A percentile compares a stretch with the other conserved stretches of the same genome.
These are phyloP conservation scores for Leptinotarsa peninsularis DNA, from an alignment of 2,888 invertebrate species.

Conservation along the genomic window DNA sequence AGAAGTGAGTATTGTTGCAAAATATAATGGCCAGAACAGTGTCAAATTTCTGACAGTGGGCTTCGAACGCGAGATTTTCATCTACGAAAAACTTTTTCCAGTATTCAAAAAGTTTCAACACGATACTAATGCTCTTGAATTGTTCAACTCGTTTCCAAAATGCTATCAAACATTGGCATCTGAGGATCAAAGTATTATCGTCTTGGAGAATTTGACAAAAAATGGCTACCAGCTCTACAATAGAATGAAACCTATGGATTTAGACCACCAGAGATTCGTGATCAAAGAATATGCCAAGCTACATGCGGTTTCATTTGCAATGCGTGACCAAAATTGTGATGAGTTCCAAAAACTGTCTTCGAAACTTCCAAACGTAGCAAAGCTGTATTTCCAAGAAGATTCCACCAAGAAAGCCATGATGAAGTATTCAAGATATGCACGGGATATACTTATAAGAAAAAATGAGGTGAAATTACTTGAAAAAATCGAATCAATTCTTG, in stretches of 20 bases:
- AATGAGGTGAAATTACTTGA: constrained; percentile 20
- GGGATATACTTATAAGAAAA: constrained; percentile 29
- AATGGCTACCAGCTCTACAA: constrained; percentile 39
- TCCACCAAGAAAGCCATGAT: neutral
- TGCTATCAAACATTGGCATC: constrained; percentile 8
- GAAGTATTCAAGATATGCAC: constrained; percentile 21
- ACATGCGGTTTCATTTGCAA: constrained; percentile 47
- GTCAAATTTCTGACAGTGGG: constrained; percentile 32
- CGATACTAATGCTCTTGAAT: constrained; percentile 28
- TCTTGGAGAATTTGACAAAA: constrained; percentile 43
- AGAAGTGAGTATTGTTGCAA: constrained; percentile 10
- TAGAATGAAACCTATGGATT: constrained; percentile 35
- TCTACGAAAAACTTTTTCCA: constrained; percentile 34
- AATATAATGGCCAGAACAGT: neutral
- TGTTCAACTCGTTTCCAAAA: constrained; percentile 30
- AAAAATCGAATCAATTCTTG: constrained; percentile 18
- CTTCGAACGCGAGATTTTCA: constrained; percentile 28
- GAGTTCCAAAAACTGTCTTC: constrained; percentile 24
- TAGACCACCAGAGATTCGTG: constrained; percentile 37
- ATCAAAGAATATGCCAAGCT: constrained; percentile 42
- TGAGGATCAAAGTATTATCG: neutral
- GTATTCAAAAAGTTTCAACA: constrained; percentile 38
- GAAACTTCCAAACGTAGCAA: constrained; percentile 18
- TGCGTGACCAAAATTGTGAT: constrained; percentile 32
- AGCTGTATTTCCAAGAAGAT: constrained; percentile 5